Evolutionary conservation across 2,797 vertebrate species (phyloP).

Genomic region (Chloroceryle inda): DNA sequence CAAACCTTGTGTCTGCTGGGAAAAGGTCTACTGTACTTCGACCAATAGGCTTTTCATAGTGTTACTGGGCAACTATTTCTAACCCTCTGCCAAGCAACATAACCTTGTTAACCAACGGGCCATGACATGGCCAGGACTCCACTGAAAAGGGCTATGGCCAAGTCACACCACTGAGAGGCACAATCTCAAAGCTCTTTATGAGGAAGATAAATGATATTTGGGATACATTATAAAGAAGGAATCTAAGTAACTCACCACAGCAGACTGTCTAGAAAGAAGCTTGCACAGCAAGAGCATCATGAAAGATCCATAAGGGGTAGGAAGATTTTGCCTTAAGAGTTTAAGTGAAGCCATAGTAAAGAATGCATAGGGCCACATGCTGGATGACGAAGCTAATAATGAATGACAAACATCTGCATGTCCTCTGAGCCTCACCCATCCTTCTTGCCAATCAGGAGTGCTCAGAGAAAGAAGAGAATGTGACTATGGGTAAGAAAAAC

Average conservation of each 20-base stretch:
- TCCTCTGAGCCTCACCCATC: not conserved
- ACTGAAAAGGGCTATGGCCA: not conserved
- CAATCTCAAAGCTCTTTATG: not conserved
- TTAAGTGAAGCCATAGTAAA: not conserved
- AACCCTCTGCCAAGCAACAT: not conserved
- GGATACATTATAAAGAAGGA: not conserved
- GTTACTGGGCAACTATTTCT: not conserved
- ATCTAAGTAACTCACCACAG: not conserved
- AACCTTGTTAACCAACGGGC: rapidly evolving
- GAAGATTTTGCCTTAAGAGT: not conserved
- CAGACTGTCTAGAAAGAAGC: not conserved
- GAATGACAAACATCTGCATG: not conserved
- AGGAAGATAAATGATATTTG: not conserved
- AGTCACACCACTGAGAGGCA: not conserved
- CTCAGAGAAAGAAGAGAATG: not conserved
- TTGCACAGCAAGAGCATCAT: not conserved
- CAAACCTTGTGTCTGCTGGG: not conserved
- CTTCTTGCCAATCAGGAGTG: not conserved
- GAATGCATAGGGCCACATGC: not conserved
- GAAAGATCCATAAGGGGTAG: not conserved
- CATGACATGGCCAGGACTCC: not conserved
- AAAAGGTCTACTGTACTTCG: not conserved
- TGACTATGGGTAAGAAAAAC: not conserved
- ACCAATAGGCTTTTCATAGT: not conserved
- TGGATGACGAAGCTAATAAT: not conserved